Evolutionary conservation across 2,888 invertebrate species (phyloP), one percentile per base, ranked within the genome.

Genomic region (Eudemis profundana): DNA sequence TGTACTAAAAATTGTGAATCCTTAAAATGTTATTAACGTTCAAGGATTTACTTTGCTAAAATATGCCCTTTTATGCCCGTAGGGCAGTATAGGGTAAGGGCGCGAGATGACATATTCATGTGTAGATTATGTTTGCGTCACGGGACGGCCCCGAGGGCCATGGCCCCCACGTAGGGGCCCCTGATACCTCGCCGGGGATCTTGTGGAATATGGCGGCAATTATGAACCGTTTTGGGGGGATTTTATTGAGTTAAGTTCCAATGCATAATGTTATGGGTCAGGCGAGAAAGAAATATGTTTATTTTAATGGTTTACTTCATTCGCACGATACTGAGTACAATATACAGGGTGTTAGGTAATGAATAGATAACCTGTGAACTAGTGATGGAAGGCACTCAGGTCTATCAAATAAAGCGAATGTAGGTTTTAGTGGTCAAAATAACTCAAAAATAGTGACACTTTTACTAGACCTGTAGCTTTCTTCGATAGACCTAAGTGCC

Each of bases 171-270:
- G 12, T 33, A 10, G 19, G 33, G 36, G 5, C 36, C 50, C 2
- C 27, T 5, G 29, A 10, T 33, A 17, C 33, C 1, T 0, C 10
- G 10, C 8, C 4, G 44, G 33, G 44, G 19, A 5, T 36, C 29
- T 29, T 36, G 33, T n/a, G 50, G 19, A 10, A 27, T 29, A 29
- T 23, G 23, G 14, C 14, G 23, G 12, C 62, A 54, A 62, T 62
- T 62, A 54, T 46, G 47, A 46, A 54, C 15, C 36, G 62, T 46
- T 54, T 62, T 19, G 46, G 53, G 56, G n/a, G 38, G 7, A 38
- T 36, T 33, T 47, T 33, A 51, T 36, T 19, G 33, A 51, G 50
- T 51, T 36, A 19, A 12, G n/a, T 51, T 51, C 19, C 50, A 51
- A 51, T 50, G 50, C 50, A 50, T 51, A 51, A 29, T 19, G 38